A percentile compares a stretch with the other conserved stretches of the same genome.
Conservation (phyloP, 2,113 vertebrate genomes). For the Paramisgurnus dabryanus region DNA sequence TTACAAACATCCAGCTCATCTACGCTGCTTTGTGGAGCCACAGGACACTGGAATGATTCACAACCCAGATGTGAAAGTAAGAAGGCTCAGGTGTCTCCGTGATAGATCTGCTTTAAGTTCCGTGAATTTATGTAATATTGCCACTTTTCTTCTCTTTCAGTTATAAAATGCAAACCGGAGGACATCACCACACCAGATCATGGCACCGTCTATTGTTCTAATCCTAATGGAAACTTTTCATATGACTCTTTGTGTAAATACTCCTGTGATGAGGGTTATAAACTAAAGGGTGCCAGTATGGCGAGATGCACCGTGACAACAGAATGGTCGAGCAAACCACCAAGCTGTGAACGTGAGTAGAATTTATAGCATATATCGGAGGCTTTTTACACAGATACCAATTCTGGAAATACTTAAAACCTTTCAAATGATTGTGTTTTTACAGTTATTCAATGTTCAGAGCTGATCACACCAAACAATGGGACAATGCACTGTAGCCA, state of each 20-base stretch:
- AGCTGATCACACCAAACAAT: no score
- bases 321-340: constrained; percentile 72
- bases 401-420: not conserved
- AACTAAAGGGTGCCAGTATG: constrained; percentile 57
- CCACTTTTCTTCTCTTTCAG: no score
- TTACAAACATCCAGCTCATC: constrained; percentile 39
- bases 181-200: constrained; percentile 53
- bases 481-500: no score
- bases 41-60: constrained; percentile 65
- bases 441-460: constrained; percentile 58
- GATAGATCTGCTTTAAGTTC: no score
- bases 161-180: constrained; percentile 57
- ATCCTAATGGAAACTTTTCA: constrained; percentile 61
- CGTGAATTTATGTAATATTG: no score
- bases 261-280: constrained; percentile 76
- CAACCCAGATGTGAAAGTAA: constrained; percentile 57
- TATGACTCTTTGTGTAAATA: constrained; percentile 75
- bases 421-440: not conserved
- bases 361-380: not conserved
- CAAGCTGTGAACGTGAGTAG: constrained; percentile 79
- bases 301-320: constrained; percentile 66
- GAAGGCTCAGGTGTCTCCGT: no score
- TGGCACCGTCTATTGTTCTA: constrained; percentile 67
- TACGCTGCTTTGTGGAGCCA: constrained; percentile 60
- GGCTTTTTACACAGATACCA: not conserved